Evolutionary conservation across 2,113 vertebrate species (phyloP).

Genomic region (Gymnarchus niloticus): DNA sequence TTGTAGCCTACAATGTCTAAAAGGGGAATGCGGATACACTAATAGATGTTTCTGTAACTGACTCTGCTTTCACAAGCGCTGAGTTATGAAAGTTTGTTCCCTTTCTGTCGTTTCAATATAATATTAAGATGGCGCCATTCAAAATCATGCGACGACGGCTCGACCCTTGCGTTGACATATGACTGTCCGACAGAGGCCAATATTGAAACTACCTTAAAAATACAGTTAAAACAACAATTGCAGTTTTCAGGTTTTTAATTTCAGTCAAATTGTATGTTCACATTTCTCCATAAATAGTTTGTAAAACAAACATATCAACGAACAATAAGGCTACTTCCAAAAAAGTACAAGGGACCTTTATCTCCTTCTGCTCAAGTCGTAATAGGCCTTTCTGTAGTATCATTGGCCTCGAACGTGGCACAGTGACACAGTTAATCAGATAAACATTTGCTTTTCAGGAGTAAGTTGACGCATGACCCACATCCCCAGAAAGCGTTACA

Average conservation of each 20-base stretch:
- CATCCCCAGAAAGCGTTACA: slow-evolving; percentile 67
- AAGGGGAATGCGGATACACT: background rate
- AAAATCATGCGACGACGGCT: slow-evolving; percentile 63
- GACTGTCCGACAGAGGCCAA: slow-evolving; percentile 30
- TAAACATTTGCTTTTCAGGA: slow-evolving; percentile 67
- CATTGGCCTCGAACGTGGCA: slow-evolving; percentile 61
- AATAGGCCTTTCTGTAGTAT: slow-evolving; percentile 55
- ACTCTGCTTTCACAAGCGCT: background rate
- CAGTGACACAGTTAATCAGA: slow-evolving; percentile 72
- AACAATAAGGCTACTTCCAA: slow-evolving; percentile 60
- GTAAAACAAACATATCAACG: slow-evolving; percentile 68
- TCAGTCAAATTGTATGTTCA: slow-evolving; percentile 68
- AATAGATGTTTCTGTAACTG: background rate
- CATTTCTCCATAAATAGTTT: slow-evolving; percentile 70
- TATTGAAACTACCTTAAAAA: slow-evolving; percentile 23
- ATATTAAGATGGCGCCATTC: slow-evolving; percentile 67
- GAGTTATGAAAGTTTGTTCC: background rate
- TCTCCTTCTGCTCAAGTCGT: slow-evolving; percentile 50
- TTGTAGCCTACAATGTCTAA: no score
- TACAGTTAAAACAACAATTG: slow-evolving; percentile 30
- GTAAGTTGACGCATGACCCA: slow-evolving; percentile 66
- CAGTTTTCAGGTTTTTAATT: slow-evolving; percentile 69
- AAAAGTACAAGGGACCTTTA: slow-evolving; percentile 57
- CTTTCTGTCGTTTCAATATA: slow-evolving; percentile 30
- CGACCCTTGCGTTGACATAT: slow-evolving; percentile 37